phyloP scores from a whole-genome alignment of 2,797 vertebrate species.

The Tapirus indicus region DNA sequence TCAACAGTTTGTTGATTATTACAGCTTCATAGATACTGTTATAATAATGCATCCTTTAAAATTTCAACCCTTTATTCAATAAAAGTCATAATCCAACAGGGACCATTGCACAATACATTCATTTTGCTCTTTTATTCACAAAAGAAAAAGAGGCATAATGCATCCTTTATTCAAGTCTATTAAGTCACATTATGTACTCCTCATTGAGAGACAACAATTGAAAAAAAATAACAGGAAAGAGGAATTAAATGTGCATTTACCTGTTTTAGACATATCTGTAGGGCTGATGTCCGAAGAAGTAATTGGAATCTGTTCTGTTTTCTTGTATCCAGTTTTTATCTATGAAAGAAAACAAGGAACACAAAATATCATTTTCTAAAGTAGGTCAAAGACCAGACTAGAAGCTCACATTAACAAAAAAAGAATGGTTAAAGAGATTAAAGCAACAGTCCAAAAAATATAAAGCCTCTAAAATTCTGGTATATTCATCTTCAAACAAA shows the following conservation, averaged over 20 bases:
- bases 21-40: constrained; percentile 71
- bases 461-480: constrained; percentile 54
- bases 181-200: constrained; percentile 60
- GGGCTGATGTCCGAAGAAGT: constrained; percentile 83
- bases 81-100: constrained; percentile 69
- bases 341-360: constrained; percentile 84
- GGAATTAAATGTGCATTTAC: constrained; percentile 86
- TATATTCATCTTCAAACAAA: constrained; percentile 65
- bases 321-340: constrained; percentile 86
- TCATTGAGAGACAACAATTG: constrained; percentile 70
- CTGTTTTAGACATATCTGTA: constrained; percentile 83
- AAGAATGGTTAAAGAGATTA: constrained; percentile 65
- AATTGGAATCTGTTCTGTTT: constrained; percentile 83
- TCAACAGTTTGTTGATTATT: constrained; percentile 78
- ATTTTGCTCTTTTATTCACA: constrained; percentile 74
- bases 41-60: constrained; percentile 64
- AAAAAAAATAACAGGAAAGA: constrained; percentile 64
- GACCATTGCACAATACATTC: constrained; percentile 69
- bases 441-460: constrained; percentile 37
- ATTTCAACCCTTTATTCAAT: constrained; percentile 78
- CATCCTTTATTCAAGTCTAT: constrained; percentile 57
- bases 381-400: constrained; percentile 76
- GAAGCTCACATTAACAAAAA: constrained; percentile 66
- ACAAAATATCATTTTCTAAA: constrained; percentile 77
- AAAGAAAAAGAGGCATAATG: constrained; percentile 67